Conservation (phyloP, 2,888 invertebrate species). For the Diarsia dahlii region DNA sequence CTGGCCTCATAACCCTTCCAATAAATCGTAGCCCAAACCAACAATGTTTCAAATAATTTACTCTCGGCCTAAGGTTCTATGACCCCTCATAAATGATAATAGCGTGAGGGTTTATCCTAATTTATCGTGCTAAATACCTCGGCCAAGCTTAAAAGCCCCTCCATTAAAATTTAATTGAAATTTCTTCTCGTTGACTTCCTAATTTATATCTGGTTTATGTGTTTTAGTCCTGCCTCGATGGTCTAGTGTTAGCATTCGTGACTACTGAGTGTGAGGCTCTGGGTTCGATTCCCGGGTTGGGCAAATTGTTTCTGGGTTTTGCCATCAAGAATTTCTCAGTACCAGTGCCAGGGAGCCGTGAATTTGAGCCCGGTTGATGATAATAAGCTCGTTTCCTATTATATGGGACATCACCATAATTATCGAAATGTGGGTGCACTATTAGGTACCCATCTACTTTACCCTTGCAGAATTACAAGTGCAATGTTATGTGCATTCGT, state of each 20-base stretch:
- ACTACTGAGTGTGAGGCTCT: too few relatives aligned
- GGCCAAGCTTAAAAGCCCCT: conserved; percentile 24
- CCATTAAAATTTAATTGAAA: conserved; percentile 61
- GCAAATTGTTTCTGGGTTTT: too few relatives aligned
- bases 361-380: too few relatives aligned
- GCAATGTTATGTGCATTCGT: conserved; percentile 9
- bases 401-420: too few relatives aligned
- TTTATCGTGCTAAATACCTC: conserved; percentile 55
- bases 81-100: conserved; percentile 22
- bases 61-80: neutral
- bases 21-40: neutral
- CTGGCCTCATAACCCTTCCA: neutral
- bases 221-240: conserved; percentile 6
- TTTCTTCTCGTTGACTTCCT: conserved; percentile 50
- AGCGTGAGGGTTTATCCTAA: conserved; percentile 42
- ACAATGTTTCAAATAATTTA: conserved; percentile 18
- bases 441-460: too few relatives aligned
- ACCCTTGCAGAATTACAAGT: too few relatives aligned
- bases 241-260: too few relatives aligned
- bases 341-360: too few relatives aligned
- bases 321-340: too few relatives aligned
- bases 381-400: too few relatives aligned
- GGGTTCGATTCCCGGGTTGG: too few relatives aligned
- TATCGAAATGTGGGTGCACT: too few relatives aligned
- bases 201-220: conserved; percentile 52